These are phyloP conservation scores for Drosophila parthenogenetica DNA, from an alignment of 2,888 invertebrate genomes.

Conservation along the genomic window DNA sequence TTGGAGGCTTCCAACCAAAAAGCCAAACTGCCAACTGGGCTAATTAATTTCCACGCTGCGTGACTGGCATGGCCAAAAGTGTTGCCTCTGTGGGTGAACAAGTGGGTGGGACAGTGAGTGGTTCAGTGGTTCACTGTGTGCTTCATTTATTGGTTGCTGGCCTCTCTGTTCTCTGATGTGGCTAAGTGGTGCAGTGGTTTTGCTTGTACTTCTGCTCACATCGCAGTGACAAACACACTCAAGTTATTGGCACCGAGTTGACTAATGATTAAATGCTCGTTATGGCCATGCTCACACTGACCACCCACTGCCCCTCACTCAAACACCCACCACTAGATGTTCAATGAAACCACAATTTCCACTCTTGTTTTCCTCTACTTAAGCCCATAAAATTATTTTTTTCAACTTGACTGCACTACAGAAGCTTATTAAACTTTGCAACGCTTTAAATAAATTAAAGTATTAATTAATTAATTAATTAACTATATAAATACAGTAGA, in stretches of 20 bases:
- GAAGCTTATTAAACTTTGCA: too few species aligned
- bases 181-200: slow-evolving; percentile 10
- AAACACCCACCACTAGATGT: background rate
- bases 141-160: background rate
- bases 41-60: slow-evolving; percentile 71
- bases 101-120: slow-evolving; percentile 2
- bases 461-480: too few species aligned
- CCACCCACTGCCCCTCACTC: background rate
- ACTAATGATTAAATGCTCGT: slow-evolving; percentile 39
- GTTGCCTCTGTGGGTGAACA: slow-evolving; percentile 16
- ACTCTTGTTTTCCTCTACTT: background rate
- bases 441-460: too few species aligned
- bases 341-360: background rate
- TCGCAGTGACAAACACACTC: slow-evolving; percentile 7
- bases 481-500: too few species aligned
- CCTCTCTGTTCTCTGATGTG: background rate
- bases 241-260: slow-evolving; percentile 23
- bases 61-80: slow-evolving; percentile 68
- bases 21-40: slow-evolving; percentile 65
- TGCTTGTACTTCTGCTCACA: background rate
- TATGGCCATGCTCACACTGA: slow-evolving; percentile 12
- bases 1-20: slow-evolving; percentile 22
- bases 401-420: too few species aligned
- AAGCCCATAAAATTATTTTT: background rate
- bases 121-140: background rate